Percentiles rank a stretch among this genome's conserved stretches.
Evolutionary conservation across 2,888 invertebrate genomes (phyloP).

Genomic region (Drosophila ezoana): DNA sequence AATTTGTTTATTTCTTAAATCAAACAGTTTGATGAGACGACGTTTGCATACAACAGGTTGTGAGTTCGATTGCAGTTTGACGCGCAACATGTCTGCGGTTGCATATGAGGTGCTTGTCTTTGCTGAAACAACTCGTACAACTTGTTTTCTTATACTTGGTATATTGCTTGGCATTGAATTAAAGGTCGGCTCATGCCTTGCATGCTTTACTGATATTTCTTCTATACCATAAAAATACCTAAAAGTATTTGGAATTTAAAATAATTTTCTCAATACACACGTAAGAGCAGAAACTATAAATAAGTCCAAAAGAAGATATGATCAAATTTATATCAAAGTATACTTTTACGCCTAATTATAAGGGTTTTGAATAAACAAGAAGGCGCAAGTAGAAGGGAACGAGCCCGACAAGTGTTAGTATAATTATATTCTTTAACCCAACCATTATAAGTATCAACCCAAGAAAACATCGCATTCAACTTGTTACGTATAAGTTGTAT

Average conservation of each 20-base stretch:
- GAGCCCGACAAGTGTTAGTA: conserved; percentile 9
- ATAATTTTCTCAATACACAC: too few species aligned
- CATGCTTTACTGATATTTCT: too few species aligned
- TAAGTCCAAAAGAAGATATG: background rate
- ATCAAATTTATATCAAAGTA: background rate
- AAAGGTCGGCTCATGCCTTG: background rate
- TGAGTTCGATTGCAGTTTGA: conserved; percentile 1
- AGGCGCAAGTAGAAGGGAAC: background rate
- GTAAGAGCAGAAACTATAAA: too few species aligned
- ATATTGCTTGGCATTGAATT: background rate
- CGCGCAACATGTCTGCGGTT: conserved; percentile 7
- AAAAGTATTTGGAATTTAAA: background rate
- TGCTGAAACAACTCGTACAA: background rate
- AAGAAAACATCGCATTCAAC: conserved; percentile 26
- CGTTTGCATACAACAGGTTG: conserved; percentile 29
- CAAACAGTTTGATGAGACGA: background rate
- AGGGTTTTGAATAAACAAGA: background rate
- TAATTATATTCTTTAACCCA: background rate
- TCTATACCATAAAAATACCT: too few species aligned
- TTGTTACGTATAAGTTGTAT: conserved; percentile 17
- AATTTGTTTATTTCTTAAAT: background rate
- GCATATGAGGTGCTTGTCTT: conserved; percentile 2
- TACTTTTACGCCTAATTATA: background rate
- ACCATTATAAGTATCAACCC: background rate
- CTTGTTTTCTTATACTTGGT: background rate